These are phyloP conservation scores for Scartelaos histophorus DNA, from an alignment of 2,113 vertebrate genomes.

Conservation along the genomic window DNA sequence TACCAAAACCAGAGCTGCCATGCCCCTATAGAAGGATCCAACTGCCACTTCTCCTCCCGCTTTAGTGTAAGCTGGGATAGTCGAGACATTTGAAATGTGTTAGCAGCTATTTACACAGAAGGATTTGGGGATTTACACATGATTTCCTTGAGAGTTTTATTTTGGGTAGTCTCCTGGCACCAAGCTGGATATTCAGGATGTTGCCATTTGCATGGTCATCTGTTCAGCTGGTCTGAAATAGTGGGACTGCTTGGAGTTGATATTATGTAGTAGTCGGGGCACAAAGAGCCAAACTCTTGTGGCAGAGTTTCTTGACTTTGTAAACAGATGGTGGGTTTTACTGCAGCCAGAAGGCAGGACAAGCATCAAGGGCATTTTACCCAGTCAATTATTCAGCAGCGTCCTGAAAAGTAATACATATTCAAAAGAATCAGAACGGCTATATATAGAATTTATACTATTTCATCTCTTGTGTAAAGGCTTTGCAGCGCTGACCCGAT, in stretches of 20 bases:
- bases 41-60: slow-evolving; percentile 47
- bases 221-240: slow-evolving; percentile 25
- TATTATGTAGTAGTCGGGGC: slow-evolving; percentile 32
- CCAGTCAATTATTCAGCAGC: slow-evolving; percentile 63
- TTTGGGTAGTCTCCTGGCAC: slow-evolving; percentile 42
- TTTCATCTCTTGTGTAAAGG: slow-evolving; percentile 16
- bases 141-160: slow-evolving; percentile 48
- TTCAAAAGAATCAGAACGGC: slow-evolving; percentile 45
- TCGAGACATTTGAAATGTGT: slow-evolving; percentile 61
- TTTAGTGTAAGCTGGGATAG: slow-evolving; percentile 52
- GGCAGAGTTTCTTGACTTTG: slow-evolving; percentile 65
- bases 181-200: slow-evolving; percentile 62
- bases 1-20: slow-evolving; percentile 30
- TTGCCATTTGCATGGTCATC: slow-evolving; percentile 31
- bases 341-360: slow-evolving; percentile 61
- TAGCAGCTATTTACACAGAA: slow-evolving; percentile 59
- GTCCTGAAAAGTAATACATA: slow-evolving; percentile 57
- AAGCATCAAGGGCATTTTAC: slow-evolving; percentile 62
- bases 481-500: slow-evolving; percentile 16
- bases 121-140: slow-evolving; percentile 62
- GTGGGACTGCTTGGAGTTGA: slow-evolving; percentile 23
- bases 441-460: slow-evolving; percentile 26
- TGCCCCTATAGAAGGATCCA: slow-evolving; percentile 29
- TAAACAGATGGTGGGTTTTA: slow-evolving; percentile 72
- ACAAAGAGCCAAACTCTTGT: slow-evolving; percentile 47